A percentile compares a stretch with the other conserved stretches of the same genome.
phyloP scores from a whole-genome alignment of 64 coral and sea anemone species.

The Actinia equina region DNA sequence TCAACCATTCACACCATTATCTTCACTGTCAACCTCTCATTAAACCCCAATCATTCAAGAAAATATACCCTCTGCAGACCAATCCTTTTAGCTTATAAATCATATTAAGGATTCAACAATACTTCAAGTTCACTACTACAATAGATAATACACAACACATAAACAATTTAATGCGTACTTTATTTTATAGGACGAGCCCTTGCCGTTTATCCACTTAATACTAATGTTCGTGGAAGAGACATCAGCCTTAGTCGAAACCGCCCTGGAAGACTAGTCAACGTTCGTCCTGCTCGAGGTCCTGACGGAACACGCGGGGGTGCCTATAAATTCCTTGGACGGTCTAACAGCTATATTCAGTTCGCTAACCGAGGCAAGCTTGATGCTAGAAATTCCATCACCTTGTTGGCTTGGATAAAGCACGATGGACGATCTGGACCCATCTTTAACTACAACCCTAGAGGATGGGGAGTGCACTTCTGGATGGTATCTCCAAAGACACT shows the following conservation, averaged over 20 bases:
- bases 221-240: conserved; percentile 29
- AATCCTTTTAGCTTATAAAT: no score
- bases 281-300: conserved; percentile 36
- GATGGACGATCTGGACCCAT: conserved; percentile 58
- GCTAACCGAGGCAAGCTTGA: conserved; percentile 65
- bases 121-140: no score
- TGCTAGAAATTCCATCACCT: conserved; percentile 50
- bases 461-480: conserved; percentile 60
- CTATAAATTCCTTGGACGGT: conserved; percentile 34
- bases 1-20: no score
- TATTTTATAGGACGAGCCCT: conserved; percentile 15
- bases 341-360: conserved; percentile 55
- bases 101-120: no score
- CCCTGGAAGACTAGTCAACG: neutral
- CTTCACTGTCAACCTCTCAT: no score
- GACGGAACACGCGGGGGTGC: conserved; percentile 61
- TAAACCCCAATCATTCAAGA: no score
- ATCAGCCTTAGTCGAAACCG: conserved; percentile 58
- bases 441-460: conserved; percentile 54
- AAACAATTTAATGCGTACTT: neutral
- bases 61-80: no score
- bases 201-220: conserved; percentile 63
- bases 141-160: no score
- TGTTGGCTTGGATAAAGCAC: conserved; percentile 64
- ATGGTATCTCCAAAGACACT: conserved; percentile 47